These are phyloP conservation scores for Heliconius eleuchia DNA, from an alignment of 1,140 invertebrate genomes.

Conservation along the genomic window DNA sequence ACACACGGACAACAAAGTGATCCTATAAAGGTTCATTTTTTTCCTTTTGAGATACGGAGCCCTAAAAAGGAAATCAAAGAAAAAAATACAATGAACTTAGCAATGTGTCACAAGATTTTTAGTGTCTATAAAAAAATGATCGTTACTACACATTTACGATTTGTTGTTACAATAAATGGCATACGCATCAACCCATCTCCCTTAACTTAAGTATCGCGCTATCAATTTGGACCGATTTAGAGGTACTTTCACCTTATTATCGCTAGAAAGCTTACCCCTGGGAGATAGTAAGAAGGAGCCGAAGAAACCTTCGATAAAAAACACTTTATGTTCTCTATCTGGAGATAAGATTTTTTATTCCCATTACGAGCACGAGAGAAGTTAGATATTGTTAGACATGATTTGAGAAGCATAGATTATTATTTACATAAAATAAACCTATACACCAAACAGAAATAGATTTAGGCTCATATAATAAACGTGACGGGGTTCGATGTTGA, in stretches of 20 bases:
- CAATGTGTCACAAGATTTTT: not conserved
- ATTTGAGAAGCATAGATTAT: not conserved
- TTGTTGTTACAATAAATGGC: conserved; percentile 12
- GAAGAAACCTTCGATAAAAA: conserved; percentile 26
- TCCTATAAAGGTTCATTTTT: no score
- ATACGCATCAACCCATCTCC: conserved; percentile 19
- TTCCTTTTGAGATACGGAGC: no score
- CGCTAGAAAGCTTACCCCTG: conserved; percentile 34
- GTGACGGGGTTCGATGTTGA: no score
- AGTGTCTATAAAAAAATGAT: not conserved
- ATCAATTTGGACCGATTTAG: conserved; percentile 35
- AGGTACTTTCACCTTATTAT: conserved; percentile 32
- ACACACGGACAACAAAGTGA: no score
- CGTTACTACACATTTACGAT: conserved; percentile 8
- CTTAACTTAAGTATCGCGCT: conserved; percentile 24
- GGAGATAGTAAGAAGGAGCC: conserved; percentile 21
- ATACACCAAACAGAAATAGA: no score
- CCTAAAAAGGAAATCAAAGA: not conserved
- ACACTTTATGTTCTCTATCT: conserved; percentile 22
- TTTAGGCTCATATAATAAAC: no score
- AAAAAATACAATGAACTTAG: not conserved
- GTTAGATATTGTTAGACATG: not conserved
- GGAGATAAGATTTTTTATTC: conserved; percentile 17
- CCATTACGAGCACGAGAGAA: not conserved
- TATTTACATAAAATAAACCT: not conserved